phyloP scores from a whole-genome alignment of 2,797 vertebrate genomes.

The Platyrinchus mystaceus region DNA sequence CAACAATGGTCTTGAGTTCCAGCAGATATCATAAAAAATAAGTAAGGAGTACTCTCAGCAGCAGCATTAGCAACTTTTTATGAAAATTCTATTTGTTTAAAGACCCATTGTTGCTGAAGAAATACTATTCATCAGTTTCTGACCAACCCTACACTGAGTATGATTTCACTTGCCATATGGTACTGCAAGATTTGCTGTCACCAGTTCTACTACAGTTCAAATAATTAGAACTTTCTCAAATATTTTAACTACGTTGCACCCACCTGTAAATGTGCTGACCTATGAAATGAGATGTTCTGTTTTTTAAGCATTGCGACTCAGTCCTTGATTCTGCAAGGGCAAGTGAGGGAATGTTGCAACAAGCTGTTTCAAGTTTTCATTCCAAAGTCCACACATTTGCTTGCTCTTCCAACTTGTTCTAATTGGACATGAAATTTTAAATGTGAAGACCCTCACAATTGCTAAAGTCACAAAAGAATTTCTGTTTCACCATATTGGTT shows the following conservation, averaged over 20 bases:
- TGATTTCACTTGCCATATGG: not conserved
- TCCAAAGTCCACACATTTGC: not conserved
- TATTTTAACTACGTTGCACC: not conserved
- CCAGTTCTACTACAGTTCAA: not conserved
- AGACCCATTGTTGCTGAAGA: not conserved
- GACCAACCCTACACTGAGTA: not conserved
- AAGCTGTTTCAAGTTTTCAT: not conserved
- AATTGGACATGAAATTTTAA: not conserved
- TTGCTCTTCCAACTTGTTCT: not conserved
- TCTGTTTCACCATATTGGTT: not conserved
- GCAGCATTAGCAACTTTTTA: not conserved
- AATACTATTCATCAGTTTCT: not conserved
- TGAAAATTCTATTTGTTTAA: not conserved
- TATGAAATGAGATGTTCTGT: not conserved
- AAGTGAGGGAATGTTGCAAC: not conserved
- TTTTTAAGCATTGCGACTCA: not conserved
- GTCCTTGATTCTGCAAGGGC: not conserved
- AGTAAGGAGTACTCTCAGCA: not conserved
- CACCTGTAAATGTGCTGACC: not conserved
- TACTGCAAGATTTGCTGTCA: not conserved
- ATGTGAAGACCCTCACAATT: not conserved
- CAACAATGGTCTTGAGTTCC: not conserved
- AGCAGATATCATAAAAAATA: not conserved
- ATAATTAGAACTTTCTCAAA: not conserved
- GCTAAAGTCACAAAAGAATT: not conserved